phyloP scores from a whole-genome alignment of 2,113 vertebrate genomes.

The Pungitius pungitius region DNA sequence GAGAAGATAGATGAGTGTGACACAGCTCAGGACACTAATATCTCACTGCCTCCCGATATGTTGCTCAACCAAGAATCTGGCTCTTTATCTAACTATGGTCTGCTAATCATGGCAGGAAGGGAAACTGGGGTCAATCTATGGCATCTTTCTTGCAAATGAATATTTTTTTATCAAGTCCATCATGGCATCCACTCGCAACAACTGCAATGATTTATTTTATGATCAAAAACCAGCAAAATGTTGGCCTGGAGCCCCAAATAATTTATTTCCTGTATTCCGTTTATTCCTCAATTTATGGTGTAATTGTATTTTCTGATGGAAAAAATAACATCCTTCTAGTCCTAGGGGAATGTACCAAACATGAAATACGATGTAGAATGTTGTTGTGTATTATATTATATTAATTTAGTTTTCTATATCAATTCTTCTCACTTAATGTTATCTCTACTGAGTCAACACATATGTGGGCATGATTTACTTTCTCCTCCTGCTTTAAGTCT shows the following conservation, averaged over 20 bases:
- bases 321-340: neutral
- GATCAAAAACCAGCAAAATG: neutral
- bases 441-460: neutral
- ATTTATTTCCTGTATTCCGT: neutral
- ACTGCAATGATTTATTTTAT: neutral
- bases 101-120: neutral
- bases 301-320: neutral
- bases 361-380: neutral
- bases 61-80: neutral
- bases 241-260: neutral
- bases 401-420: neutral
- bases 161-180: neutral
- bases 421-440: neutral
- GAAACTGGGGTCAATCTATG: too few relatives aligned
- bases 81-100: neutral
- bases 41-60: neutral
- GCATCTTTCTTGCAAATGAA: too few relatives aligned
- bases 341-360: neutral
- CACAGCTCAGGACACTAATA: too few relatives aligned
- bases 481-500: neutral
- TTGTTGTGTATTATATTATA: too few relatives aligned
- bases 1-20: too few relatives aligned
- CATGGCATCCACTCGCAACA: neutral
- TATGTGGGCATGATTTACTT: neutral
- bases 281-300: neutral